phyloP scores from a whole-genome alignment of 2,888 invertebrate genomes.

The Drosophila robusta region DNA sequence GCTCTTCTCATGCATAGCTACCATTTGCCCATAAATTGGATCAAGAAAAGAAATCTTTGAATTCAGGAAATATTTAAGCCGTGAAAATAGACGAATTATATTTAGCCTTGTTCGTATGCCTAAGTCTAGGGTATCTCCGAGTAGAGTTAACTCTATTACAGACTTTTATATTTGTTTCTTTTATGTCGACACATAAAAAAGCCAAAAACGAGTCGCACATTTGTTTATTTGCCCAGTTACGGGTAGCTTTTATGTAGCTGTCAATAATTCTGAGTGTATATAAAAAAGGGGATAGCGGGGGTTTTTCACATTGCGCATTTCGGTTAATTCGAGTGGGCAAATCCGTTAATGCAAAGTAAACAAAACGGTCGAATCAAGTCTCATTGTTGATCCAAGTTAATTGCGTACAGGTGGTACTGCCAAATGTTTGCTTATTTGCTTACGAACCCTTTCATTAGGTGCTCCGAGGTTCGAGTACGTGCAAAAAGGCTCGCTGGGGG shows the following conservation, averaged over 20 bases:
- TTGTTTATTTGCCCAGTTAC: conserved; percentile 34
- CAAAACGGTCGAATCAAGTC: conserved; percentile 46
- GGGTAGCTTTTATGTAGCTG: conserved; percentile 34
- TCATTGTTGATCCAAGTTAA: conserved; percentile 63
- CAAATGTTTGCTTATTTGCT: conserved; percentile 60
- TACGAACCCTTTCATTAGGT: conserved; percentile 55
- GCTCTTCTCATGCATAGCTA: too few relatives aligned
- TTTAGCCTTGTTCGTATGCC: too few relatives aligned
- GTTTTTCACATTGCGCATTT: conserved; percentile 34
- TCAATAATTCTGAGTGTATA: conserved; percentile 31
- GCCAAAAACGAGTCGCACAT: conserved; percentile 11
- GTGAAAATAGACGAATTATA: too few relatives aligned
- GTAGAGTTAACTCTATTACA: neutral
- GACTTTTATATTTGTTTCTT: conserved; percentile 21
- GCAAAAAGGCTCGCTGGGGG: conserved; percentile 34
- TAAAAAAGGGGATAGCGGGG: neutral
- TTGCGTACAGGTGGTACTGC: conserved; percentile 51
- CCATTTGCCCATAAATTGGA: neutral
- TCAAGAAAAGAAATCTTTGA: neutral
- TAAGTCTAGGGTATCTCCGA: neutral
- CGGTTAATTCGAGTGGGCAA: conserved; percentile 51
- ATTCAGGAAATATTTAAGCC: neutral
- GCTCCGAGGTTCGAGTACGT: conserved; percentile 15
- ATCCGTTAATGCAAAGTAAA: conserved; percentile 71
- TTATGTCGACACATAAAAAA: conserved; percentile 64